Conservation (phyloP, 2,113 vertebrate genomes). For the Strigops habroptila region DNA sequence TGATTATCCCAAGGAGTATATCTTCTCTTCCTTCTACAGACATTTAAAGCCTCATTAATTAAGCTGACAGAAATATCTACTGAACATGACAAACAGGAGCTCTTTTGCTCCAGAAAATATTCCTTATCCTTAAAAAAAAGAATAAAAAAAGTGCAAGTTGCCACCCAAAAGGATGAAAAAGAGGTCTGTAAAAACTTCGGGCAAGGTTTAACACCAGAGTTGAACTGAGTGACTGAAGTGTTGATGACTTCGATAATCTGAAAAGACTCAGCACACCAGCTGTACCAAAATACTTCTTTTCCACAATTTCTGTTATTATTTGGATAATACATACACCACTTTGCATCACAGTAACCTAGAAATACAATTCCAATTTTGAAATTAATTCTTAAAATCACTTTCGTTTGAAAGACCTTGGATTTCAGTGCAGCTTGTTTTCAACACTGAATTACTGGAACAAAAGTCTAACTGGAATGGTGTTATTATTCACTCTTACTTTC, state of each 20-base stretch:
- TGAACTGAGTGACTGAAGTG: neutral
- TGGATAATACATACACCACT: neutral
- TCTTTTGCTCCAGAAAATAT: neutral
- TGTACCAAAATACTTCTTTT: neutral
- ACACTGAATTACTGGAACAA: neutral
- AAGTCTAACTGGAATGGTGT: neutral
- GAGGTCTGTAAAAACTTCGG: neutral
- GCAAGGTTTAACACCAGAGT: neutral
- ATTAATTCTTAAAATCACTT: neutral
- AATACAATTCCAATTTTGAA: neutral
- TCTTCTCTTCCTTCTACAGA: neutral
- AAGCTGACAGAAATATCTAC: neutral
- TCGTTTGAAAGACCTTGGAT: neutral
- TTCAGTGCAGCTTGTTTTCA: neutral
- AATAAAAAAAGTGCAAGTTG: neutral
- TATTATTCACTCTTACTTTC: neutral
- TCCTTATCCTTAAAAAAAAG: neutral
- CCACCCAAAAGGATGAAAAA: neutral
- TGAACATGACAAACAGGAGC: neutral
- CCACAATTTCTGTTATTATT: neutral
- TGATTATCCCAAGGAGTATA: neutral
- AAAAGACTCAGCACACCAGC: neutral
- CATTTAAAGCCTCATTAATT: neutral
- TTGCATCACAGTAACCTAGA: neutral
- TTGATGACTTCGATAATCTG: neutral